Base-by-base conservation (phyloP, 2,113 vertebrate genomes). In the Melanocharis versteri region DNA sequence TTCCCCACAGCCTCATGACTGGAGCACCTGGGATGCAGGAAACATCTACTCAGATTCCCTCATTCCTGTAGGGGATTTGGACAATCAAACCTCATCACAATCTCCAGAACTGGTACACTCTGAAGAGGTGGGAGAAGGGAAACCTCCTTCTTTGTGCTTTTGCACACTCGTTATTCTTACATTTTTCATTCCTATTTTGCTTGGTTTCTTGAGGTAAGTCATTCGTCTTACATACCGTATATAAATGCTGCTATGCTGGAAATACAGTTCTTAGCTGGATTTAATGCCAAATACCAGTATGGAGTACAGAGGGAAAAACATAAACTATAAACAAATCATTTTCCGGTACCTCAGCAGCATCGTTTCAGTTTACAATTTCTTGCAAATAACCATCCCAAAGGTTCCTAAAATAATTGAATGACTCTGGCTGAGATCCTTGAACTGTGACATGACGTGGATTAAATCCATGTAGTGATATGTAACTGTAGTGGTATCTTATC, bases 371-470 rank as follows among this genome's bases (percentile, higher is more conserved):
- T 83, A 56, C 8, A 65, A 1, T 13, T 17, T 86, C 30, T 64
- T 65, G 37, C 4, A 76, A 80, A 64, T 35, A 8, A 81, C 13
- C 6, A 51, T 51, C 9, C 15, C 30, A 57, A 56, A 44, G 6
- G 8, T 92, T 69, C 35, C 26, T 47, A 15, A 80, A 83, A 53
- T 37, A 28, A 15, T 18, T 50, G 47, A 54, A 68, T 31, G 2
- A 17, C 16, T 71, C 14, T 17, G 22, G 3, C 28, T 73, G 42
- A 94, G 37, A 45, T 5, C 4, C 31, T 78, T 65, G 45, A 75
- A 66, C 18, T 13, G n/a, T 61, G n/a, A 14, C 15, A 70, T n/a
- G 20, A 31, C 0, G 0, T 42, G 6, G 10, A 61, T 75, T 60
- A 61, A 65, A 69, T 66, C 17, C 22, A 89, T 8, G 7, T 40